phyloP scores from a whole-genome alignment of 2,113 vertebrate genomes.

The Labeo rohita region DNA sequence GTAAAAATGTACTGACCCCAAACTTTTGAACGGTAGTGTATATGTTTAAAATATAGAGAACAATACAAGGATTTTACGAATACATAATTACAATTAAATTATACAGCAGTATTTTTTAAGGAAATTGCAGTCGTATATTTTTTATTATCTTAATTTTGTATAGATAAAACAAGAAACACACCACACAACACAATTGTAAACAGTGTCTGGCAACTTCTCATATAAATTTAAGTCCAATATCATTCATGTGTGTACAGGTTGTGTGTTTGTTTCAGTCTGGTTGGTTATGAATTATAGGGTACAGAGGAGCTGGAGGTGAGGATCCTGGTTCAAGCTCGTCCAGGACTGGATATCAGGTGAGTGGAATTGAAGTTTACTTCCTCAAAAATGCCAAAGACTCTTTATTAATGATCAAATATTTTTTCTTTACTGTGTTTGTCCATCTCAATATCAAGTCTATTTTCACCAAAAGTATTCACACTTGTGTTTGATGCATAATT shows the following conservation, averaged over 20 bases:
- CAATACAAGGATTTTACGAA: neutral
- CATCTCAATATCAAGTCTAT: neutral
- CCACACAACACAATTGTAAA: neutral
- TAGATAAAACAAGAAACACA: neutral
- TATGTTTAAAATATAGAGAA: neutral
- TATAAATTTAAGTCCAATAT: neutral
- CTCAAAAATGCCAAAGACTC: neutral
- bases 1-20: too few relatives aligned
- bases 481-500: too few relatives aligned
- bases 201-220: neutral
- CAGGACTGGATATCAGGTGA: constrained; percentile 97
- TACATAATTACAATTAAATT: neutral
- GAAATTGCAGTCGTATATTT: neutral
- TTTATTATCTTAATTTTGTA: neutral
- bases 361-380: neutral
- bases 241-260: neutral
- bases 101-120: neutral
- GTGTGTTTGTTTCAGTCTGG: neutral
- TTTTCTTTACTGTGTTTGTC: neutral
- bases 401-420: neutral
- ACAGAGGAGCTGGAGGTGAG: constrained; percentile 98
- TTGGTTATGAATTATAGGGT: constrained; percentile 74
- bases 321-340: constrained; percentile 95
- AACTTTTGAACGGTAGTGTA: too few relatives aligned
- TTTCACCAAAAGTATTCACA: too few relatives aligned